Base-by-base conservation (phyloP, 2,113 vertebrate genomes). In the Esox niger region DNA sequence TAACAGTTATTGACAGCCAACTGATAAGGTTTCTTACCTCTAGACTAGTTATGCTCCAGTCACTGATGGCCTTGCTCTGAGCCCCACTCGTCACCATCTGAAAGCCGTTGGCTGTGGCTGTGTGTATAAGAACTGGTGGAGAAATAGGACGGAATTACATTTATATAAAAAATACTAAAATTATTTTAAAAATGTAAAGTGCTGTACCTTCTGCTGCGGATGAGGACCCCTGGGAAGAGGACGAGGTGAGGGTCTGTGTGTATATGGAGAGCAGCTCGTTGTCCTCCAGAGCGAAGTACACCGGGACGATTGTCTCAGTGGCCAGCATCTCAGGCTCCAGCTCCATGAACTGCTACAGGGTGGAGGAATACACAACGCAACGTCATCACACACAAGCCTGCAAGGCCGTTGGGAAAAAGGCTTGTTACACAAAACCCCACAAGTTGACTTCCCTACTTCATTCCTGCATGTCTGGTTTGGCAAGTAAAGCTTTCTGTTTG, bases 31-130 rank as follows among this genome's bases (percentile, higher is more conserved):
- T 8, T 27, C 94, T 93, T 84, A 98, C 97, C 95, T 99, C 97
- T 68, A 98, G 89, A 0, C 97, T 99, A 79, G 96, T 96, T 76
- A 99, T 97, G 75, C 95, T 93, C 97, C 97, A 99, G 86, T 99
- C 97, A 0, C 86, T 97, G 81, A 99, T 77, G 0, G 97, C 95
- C 91, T 99, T 98, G 84, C 97, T 99, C 77, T 99, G 97, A 62
- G 94, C 92, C 57, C 97, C 97, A 0, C 96, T 99, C 64, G 96
- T 98, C 69, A 99, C 97, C 96, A 99, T 98, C 89, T 99, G 97
- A 82, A 99, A 99, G 72, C 97, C 97, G 0, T 97, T 99, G 70
- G 97, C 97, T 1, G 97, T 99, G 64, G 97, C 97, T 0, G 97
- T 98, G 79, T 97, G 95, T 47, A 99, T 86, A 68, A 99, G 87